A percentile compares a stretch with the other conserved stretches of the same genome.
Evolutionary conservation across 2,113 vertebrate genomes (phyloP).

Genomic region (Girardinichthys multiradiatus): DNA sequence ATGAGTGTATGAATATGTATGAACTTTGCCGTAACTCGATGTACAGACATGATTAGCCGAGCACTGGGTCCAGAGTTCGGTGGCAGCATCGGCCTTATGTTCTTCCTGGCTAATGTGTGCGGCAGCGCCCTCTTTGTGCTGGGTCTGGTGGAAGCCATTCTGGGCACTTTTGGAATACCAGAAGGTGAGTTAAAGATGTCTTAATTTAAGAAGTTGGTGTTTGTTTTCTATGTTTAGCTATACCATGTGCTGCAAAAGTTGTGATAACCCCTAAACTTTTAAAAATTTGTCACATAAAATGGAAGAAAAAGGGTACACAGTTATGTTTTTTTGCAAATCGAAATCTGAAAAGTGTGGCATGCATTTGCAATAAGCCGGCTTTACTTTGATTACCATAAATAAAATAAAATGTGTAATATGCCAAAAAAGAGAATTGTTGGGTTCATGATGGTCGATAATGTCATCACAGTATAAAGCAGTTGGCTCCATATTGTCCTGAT

Average conservation of each 20-base stretch:
- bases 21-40: constrained; percentile 56
- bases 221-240: neutral
- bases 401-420: too few species aligned
- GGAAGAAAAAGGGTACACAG: too few species aligned
- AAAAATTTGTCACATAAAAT: too few species aligned
- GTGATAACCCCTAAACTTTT: neutral
- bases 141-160: constrained; percentile 88
- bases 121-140: constrained; percentile 88
- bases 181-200: constrained; percentile 73
- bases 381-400: too few species aligned
- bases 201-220: too few species aligned
- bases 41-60: constrained; percentile 92
- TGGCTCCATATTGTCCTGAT: too few species aligned
- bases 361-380: too few species aligned
- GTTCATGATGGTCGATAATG: too few species aligned
- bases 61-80: constrained; percentile 92
- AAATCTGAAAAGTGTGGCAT: too few species aligned
- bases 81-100: constrained; percentile 93
- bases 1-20: neutral
- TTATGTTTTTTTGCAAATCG: too few species aligned
- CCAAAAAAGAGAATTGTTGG: too few species aligned
- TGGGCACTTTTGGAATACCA: constrained; percentile 84
- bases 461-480: too few species aligned
- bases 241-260: neutral
- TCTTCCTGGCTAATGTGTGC: constrained; percentile 91